phyloP scores from a whole-genome alignment of 2,797 vertebrate species.

The Scomberomorus guttatus region DNA sequence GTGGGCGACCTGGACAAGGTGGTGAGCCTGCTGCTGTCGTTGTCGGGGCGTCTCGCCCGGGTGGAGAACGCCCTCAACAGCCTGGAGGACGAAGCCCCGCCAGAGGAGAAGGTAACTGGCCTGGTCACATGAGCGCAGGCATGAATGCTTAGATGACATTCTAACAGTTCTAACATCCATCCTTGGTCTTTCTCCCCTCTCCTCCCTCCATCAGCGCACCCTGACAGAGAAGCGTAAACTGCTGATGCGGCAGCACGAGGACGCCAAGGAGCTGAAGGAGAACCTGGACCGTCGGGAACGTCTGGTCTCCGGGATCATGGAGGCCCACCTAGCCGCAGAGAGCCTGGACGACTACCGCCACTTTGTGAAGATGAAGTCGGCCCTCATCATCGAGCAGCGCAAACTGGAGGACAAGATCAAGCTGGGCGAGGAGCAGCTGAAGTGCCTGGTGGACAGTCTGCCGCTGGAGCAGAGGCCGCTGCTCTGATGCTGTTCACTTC shows the following conservation, averaged over 20 bases:
- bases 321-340: conserved; percentile 88
- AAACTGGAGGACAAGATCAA: conserved; percentile 97
- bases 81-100: conserved; percentile 87
- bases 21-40: conserved; percentile 94
- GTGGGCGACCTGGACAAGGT: conserved; percentile 97
- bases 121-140: neutral
- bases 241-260: conserved; percentile 92
- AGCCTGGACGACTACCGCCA: conserved; percentile 93
- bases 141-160: neutral
- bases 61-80: conserved; percentile 96
- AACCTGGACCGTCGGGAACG: conserved; percentile 93
- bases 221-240: conserved; percentile 92
- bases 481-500: conserved; percentile 30
- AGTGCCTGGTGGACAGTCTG: conserved; percentile 93
- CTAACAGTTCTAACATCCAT: too few relatives aligned
- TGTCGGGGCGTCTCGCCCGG: conserved; percentile 92
- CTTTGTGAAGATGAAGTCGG: conserved; percentile 98
- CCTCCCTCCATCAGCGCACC: conserved; percentile 82
- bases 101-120: conserved; percentile 89
- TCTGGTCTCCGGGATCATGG: conserved; percentile 90
- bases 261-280: conserved; percentile 96
- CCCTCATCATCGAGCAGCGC: conserved; percentile 94
- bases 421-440: conserved; percentile 95
- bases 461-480: conserved; percentile 79
- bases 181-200: neutral